phyloP scores from a whole-genome alignment of 2,888 invertebrate species.

The Synanthedon formicaeformis region DNA sequence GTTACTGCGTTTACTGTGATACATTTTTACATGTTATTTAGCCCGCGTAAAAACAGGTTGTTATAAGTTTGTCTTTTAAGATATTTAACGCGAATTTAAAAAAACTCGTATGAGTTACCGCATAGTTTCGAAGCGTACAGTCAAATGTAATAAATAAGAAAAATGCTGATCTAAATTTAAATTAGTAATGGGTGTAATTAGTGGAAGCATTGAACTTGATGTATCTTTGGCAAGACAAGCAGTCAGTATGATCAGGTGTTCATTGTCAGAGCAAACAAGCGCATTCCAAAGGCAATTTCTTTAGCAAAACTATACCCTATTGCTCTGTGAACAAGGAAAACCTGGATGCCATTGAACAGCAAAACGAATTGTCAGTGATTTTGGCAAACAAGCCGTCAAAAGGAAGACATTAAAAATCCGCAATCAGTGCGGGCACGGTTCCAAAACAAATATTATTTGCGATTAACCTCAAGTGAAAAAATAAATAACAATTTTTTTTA shows the following conservation, averaged over 20 bases:
- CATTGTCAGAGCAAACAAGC: neutral
- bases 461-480: slow-evolving; percentile 6
- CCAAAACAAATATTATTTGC: slow-evolving; percentile 24
- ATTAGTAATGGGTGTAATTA: slow-evolving; percentile 26
- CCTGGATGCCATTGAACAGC: neutral
- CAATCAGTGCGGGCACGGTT: slow-evolving; percentile 26
- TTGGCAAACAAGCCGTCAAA: slow-evolving; percentile 16
- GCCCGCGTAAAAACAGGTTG: too few species aligned
- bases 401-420: slow-evolving; percentile 14
- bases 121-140: too few species aligned
- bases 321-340: neutral
- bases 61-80: too few species aligned
- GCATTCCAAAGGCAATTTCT: neutral
- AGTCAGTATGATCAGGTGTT: neutral
- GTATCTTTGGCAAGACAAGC: neutral
- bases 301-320: neutral
- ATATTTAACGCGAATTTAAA: too few species aligned
- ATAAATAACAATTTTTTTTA: neutral
- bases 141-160: neutral
- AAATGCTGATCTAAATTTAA: neutral
- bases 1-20: too few species aligned
- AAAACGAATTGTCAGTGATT: slow-evolving; percentile 8
- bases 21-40: too few species aligned
- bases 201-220: slow-evolving; percentile 54
- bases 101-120: too few species aligned